phyloP scores from a whole-genome alignment of 2,888 invertebrate species.

The Tetanocera ferruginea region DNA sequence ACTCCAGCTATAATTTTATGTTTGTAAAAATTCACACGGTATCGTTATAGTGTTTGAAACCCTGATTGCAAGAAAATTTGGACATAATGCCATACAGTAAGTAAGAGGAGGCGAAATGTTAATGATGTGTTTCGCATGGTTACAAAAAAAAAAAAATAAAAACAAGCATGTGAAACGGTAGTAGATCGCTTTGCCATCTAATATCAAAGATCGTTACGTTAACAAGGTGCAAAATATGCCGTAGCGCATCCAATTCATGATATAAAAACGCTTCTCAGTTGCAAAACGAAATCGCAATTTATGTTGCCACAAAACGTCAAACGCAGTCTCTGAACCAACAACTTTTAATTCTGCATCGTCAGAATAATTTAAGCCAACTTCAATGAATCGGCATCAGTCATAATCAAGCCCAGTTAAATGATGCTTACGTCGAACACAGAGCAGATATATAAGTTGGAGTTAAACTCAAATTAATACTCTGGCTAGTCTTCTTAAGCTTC shows the following conservation, averaged over 20 bases:
- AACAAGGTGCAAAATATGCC: conserved; percentile 37
- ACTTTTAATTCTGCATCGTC: background rate
- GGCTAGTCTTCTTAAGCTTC: too few relatives aligned
- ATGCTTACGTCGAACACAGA: background rate
- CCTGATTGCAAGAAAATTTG: background rate
- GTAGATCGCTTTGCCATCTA: background rate
- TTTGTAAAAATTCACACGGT: conserved; percentile 26
- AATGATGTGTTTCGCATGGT: background rate
- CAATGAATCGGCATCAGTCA: background rate
- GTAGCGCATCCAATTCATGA: background rate
- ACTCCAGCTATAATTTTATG: background rate
- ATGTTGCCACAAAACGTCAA: background rate
- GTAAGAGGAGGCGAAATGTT: background rate
- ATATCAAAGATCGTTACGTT: conserved; percentile 44
- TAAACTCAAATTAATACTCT: too few relatives aligned
- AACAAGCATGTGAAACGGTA: background rate
- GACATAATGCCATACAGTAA: conserved; percentile 21
- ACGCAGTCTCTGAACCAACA: background rate
- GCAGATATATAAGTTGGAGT: background rate
- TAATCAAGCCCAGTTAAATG: background rate
- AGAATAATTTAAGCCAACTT: background rate
- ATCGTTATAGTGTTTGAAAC: background rate
- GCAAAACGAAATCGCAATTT: conserved; percentile 6
- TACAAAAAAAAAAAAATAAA: background rate
- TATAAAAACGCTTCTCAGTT: background rate